phyloP scores from a whole-genome alignment of 2,113 vertebrate genomes.

The Burhinus bistriatus region DNA sequence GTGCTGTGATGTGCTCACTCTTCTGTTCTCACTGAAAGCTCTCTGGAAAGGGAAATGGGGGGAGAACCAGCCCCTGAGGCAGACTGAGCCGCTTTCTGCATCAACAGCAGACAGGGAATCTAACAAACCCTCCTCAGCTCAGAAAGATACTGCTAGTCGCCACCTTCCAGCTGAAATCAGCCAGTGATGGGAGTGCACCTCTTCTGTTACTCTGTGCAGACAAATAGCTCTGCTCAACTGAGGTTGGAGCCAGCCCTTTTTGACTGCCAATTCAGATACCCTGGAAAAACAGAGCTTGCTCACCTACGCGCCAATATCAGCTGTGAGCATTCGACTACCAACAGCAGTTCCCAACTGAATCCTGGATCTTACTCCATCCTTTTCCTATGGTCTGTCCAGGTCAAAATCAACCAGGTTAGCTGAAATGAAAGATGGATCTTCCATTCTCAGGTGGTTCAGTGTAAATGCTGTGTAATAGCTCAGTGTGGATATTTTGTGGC shows the following conservation, averaged over 20 bases:
- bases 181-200: not conserved
- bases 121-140: not conserved
- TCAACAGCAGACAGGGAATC: not conserved
- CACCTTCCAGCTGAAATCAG: not conserved
- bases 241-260: not conserved
- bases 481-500: not conserved
- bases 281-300: not conserved
- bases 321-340: not conserved
- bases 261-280: not conserved
- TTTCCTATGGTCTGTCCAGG: not conserved
- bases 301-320: fast-evolving
- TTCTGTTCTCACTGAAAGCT: not conserved
- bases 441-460: not conserved
- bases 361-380: not conserved
- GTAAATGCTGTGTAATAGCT: not conserved
- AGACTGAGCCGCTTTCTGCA: not conserved
- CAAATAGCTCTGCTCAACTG: no score
- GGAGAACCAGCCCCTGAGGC: not conserved
- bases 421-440: not conserved
- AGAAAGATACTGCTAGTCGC: not conserved
- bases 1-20: no score
- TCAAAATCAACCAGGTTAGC: not conserved
- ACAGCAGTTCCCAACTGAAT: not conserved
- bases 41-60: not conserved
- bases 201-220: not conserved